phyloP scores from a whole-genome alignment of 1,140 invertebrate species.

The Heliconius himera region DNA sequence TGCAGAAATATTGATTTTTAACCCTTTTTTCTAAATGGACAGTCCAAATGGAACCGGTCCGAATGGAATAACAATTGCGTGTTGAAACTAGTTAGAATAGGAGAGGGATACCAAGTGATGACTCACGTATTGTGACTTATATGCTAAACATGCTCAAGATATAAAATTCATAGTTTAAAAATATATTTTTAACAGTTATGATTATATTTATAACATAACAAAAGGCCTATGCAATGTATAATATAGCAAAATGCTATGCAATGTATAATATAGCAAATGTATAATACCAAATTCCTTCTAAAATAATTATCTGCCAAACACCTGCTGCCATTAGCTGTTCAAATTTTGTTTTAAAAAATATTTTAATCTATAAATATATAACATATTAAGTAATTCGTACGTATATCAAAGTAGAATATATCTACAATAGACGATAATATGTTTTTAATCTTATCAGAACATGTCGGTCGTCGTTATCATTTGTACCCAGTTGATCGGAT shows the following conservation, averaged over 20 bases:
- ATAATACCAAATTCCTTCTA: not conserved
- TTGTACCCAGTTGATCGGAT: not conserved
- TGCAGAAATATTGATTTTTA: constrained; percentile 48
- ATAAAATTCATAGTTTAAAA: not conserved
- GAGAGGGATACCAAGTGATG: not conserved
- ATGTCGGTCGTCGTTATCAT: not conserved
- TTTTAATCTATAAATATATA: not conserved
- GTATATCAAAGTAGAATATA: not conserved
- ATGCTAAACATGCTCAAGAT: not conserved
- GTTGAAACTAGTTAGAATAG: constrained; percentile 26
- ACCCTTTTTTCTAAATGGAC: constrained; percentile 43
- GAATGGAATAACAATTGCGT: constrained; percentile 30
- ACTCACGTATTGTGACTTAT: not conserved
- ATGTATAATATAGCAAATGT: too few relatives aligned
- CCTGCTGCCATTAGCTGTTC: too few relatives aligned
- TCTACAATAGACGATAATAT: not conserved
- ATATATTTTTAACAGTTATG: too few relatives aligned
- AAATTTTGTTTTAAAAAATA: not conserved
- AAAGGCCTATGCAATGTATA: too few relatives aligned
- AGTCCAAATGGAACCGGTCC: constrained; percentile 18
- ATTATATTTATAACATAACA: too few relatives aligned
- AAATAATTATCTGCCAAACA: too few relatives aligned
- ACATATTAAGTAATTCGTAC: not conserved
- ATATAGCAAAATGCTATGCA: too few relatives aligned
- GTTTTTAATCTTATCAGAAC: constrained; percentile 7